phyloP scores from a whole-genome alignment of 2,113 vertebrate species.

The Halichoerus grypus region DNA sequence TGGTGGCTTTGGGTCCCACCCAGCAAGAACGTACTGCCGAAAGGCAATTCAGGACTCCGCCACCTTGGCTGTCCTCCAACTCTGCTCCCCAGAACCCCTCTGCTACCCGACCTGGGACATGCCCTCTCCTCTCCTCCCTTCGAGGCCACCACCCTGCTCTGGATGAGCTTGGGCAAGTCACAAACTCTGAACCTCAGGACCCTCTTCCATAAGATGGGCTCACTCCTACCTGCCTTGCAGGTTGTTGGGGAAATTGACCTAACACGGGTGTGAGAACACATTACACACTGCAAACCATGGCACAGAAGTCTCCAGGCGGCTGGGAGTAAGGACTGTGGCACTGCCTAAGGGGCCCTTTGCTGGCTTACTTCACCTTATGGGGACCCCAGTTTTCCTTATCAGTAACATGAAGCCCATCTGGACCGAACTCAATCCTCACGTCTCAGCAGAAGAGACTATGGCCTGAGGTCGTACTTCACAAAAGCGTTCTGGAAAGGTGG shows the following conservation, averaged over 20 bases:
- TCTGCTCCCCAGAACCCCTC: background rate
- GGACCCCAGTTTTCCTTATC: background rate
- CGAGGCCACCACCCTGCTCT: background rate
- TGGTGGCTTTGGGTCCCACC: background rate
- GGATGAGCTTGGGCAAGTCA: background rate
- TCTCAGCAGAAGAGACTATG: background rate
- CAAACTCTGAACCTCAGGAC: background rate
- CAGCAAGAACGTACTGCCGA: background rate
- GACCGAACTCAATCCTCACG: background rate
- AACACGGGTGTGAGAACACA: background rate
- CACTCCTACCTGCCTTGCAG: background rate
- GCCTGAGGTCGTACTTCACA: background rate
- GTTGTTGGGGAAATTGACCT: background rate
- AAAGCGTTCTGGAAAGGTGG: background rate
- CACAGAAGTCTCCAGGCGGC: background rate
- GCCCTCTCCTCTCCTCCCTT: background rate
- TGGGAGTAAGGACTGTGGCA: background rate
- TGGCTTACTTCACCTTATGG: background rate
- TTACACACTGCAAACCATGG: background rate
- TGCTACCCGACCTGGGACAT: rapidly evolving
- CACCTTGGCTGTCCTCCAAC: background rate
- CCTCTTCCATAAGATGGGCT: background rate
- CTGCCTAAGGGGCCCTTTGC: background rate
- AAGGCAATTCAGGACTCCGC: background rate
- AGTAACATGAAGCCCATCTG: background rate